phyloP scores from a whole-genome alignment of 1,140 invertebrate species.

The Brachionus angularis region DNA sequence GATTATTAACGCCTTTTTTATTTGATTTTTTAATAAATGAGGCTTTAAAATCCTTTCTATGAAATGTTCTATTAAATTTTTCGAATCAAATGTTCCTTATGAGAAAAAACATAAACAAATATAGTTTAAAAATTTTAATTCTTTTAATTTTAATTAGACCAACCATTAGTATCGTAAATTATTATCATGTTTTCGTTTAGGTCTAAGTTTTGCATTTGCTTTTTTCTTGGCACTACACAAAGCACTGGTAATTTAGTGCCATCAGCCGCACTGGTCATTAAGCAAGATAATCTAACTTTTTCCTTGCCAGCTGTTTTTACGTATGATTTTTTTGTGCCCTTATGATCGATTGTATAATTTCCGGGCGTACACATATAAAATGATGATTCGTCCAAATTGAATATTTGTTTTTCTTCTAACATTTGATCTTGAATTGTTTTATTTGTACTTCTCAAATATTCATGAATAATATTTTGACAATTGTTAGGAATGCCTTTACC shows the following conservation, averaged over 20 bases:
- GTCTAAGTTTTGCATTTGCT: background rate
- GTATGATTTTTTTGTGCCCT: background rate
- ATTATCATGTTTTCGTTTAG: background rate
- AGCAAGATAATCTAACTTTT: background rate
- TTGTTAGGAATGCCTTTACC: background rate
- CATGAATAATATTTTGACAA: conserved; percentile 1
- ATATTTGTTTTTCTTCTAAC: background rate
- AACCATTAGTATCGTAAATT: background rate
- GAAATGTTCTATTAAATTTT: conserved; percentile 18
- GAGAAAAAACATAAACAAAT: no score
- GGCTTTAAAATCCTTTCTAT: conserved; percentile 26
- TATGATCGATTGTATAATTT: background rate
- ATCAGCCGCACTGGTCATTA: background rate
- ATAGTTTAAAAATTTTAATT: no score
- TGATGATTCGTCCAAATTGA: conserved; percentile 16
- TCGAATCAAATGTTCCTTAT: conserved; percentile 38
- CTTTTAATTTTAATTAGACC: no score
- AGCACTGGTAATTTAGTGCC: background rate
- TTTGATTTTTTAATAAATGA: conserved; percentile 26
- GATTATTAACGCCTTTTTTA: conserved; percentile 20
- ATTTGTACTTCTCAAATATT: background rate
- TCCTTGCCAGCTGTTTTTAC: background rate
- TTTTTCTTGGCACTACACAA: conserved; percentile 4
- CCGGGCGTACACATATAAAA: conserved; percentile 24
- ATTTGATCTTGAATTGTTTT: background rate